A percentile compares a stretch with the other conserved stretches of the same genome.
Evolutionary conservation across 2,888 invertebrate species (phyloP).

Genomic region (Petrolisthes cinctipes): DNA sequence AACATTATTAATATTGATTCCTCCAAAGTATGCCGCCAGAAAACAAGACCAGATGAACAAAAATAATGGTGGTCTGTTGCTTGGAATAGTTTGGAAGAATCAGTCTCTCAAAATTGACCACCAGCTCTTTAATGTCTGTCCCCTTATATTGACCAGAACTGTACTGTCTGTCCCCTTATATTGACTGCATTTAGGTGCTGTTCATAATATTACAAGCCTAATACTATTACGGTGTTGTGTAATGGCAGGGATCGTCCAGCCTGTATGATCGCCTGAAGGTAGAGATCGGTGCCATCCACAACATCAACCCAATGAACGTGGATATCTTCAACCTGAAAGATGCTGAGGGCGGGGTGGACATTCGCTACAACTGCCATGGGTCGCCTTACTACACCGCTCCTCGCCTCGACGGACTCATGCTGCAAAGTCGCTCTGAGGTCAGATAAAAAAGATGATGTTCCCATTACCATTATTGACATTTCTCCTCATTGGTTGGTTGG

Average conservation of each 20-base stretch:
- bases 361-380: conserved; percentile 60
- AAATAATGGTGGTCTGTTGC: too few relatives aligned
- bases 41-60: too few relatives aligned
- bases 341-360: conserved; percentile 42
- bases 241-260: conserved; percentile 35
- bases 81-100: too few relatives aligned
- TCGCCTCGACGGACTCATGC: conserved; percentile 56
- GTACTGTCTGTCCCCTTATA: too few relatives aligned
- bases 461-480: too few relatives aligned
- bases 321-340: conserved; percentile 61
- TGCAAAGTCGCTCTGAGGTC: conserved; percentile 36
- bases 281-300: conserved; percentile 40
- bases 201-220: background rate
- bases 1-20: too few relatives aligned
- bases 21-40: too few relatives aligned
- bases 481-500: too few relatives aligned
- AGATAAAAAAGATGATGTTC: too few relatives aligned
- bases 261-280: conserved; percentile 46
- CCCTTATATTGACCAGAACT: background rate
- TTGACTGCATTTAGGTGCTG: background rate
- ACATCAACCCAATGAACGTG: conserved; percentile 48
- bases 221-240: background rate
- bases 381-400: conserved; percentile 58
- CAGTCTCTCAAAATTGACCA: background rate
- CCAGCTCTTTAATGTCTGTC: background rate